A percentile compares a stretch with the other conserved stretches of the same genome.
Evolutionary conservation across 2,888 invertebrate genomes (phyloP).

Genomic region (Nymphalis polychloros): DNA sequence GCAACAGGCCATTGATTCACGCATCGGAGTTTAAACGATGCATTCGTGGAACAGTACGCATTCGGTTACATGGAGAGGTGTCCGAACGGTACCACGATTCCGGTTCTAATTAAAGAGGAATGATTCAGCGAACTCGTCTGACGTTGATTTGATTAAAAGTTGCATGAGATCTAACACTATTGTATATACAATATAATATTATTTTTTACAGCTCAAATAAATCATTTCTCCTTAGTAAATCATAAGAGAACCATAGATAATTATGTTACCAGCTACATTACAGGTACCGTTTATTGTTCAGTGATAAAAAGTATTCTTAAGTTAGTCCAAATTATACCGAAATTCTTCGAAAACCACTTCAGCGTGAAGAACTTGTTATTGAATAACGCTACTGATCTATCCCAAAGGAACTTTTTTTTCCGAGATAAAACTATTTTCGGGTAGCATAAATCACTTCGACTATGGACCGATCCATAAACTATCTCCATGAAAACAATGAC

Average conservation of each 20-base stretch:
- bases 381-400: no score
- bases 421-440: no score
- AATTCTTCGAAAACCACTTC: no score
- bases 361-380: no score
- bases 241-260: neutral
- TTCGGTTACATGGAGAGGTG: slow-evolving; percentile 58
- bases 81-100: slow-evolving; percentile 67
- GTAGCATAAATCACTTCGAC: no score
- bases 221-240: neutral
- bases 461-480: no score
- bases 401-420: no score
- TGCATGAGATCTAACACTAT: slow-evolving; percentile 59
- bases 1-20: slow-evolving; percentile 50
- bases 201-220: neutral
- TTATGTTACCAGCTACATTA: no score
- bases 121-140: slow-evolving; percentile 63
- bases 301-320: neutral
- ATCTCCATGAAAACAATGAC: no score
- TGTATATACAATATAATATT: slow-evolving; percentile 41
- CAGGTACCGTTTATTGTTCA: no score
- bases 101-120: slow-evolving; percentile 71
- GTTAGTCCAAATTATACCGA: no score
- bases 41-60: slow-evolving; percentile 64
- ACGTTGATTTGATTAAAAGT: slow-evolving; percentile 70
- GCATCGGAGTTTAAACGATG: slow-evolving; percentile 52